Evolutionary conservation across 2,797 vertebrate species (phyloP).

Genomic region (Naso thynnoides): DNA sequence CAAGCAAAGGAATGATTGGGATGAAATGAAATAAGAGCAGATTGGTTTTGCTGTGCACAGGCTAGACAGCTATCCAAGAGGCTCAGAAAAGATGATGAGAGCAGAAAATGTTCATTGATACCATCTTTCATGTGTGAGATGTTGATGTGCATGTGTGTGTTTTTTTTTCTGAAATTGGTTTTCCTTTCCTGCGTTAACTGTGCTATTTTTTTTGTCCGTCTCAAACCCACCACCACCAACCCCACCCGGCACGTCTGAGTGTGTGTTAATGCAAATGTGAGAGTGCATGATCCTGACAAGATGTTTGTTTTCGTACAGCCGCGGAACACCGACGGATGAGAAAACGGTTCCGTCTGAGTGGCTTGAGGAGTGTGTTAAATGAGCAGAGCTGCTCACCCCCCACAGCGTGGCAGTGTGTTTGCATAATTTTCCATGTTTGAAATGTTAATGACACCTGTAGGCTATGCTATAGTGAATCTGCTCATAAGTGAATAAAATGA

Average conservation of each 20-base stretch:
- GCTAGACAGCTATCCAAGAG: slow-evolving; percentile 46
- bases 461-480: slow-evolving; percentile 57
- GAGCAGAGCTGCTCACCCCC: slow-evolving; percentile 48
- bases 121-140: slow-evolving; percentile 64
- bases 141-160: slow-evolving; percentile 28
- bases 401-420: slow-evolving; percentile 48
- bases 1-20: slow-evolving; percentile 68
- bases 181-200: slow-evolving; percentile 33
- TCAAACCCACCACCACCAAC: background rate
- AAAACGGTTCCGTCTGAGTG: slow-evolving; percentile 44
- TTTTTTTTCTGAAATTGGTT: slow-evolving; percentile 50
- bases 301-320: slow-evolving; percentile 57
- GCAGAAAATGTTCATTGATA: slow-evolving; percentile 67
- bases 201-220: slow-evolving; percentile 26
- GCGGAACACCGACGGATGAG: slow-evolving; percentile 50
- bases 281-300: slow-evolving; percentile 46
- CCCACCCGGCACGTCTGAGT: background rate
- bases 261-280: slow-evolving; percentile 44
- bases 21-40: slow-evolving; percentile 74
- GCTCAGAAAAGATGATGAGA: slow-evolving; percentile 69
- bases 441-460: slow-evolving; percentile 77
- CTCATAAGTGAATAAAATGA: slow-evolving; percentile 55
- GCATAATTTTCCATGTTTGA: slow-evolving; percentile 74
- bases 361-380: slow-evolving; percentile 55
- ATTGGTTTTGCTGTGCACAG: slow-evolving; percentile 67